Evolutionary conservation across 2,113 vertebrate species (phyloP), one percentile per base, ranked within the genome.

Genomic region (Microcebus ravelobensis): DNA sequence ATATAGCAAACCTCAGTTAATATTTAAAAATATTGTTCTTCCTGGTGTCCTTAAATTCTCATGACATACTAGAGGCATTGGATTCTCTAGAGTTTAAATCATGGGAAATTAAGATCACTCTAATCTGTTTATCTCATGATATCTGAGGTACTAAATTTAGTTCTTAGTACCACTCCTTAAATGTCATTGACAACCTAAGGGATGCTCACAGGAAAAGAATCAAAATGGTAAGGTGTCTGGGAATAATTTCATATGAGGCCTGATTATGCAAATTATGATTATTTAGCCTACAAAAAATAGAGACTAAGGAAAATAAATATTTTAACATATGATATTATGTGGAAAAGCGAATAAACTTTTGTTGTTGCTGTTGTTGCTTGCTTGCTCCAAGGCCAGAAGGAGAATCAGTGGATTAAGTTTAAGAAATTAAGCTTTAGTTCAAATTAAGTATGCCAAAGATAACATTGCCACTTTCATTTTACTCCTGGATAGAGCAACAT

Each of bases 261-360:
- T 84, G 8, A 50, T 50, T 74, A 63, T 4, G 39, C 15, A 14
- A 94, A n/a, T 29, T 79, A 88, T 29, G 14, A 31, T 55, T 8
- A 88, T 15, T 68, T 71, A 90, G 68, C 31, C 73, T 63, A 86
- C n/a, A 59, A 86, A 88, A 94, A 80, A 31, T 68, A 91, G 23
- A 65, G 13, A 82, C 29, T 86, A 84, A 77, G 25, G 12, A 21
- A 68, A 80, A 70, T 90, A 88, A 87, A 45, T 77, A 71, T 84
- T 95, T 36, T 1, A 59, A 42, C 42, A n/a, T 55, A 68, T 34
- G 25, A 71, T 59, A 68, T 34, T 25, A 71, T 68, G 0, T 80
- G n/a, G 48, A 90, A 76, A 81, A 77, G 31, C n/a, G 29, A 71
- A 3, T 42, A 80, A 77, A 70, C 1, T 21, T 71, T 55, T 89